Evolutionary conservation across 2,113 vertebrate species (phyloP), one percentile per base, ranked within the genome.

Genomic region (Agelaius phoeniceus): DNA sequence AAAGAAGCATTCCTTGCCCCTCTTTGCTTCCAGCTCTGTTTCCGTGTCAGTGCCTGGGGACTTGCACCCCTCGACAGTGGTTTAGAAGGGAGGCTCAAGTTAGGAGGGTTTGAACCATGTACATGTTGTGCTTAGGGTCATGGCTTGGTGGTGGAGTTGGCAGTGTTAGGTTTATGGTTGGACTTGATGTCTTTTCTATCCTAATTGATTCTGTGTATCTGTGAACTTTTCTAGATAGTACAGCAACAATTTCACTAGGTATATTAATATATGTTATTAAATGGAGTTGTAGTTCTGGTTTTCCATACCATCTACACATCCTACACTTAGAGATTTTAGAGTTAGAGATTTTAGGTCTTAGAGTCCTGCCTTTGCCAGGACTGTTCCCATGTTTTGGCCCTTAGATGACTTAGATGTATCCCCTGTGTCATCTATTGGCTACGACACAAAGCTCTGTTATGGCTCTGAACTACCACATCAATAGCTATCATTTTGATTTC

Each of bases 1-100:
- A 23, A 19, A 87, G 44, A 84, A 33, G 20, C 8, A 5, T 51
- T 27, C 6, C 28, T 69, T 86, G 28, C 3, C 8, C 10, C 6
- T 84, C 19, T 15, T 59, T 51, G 15, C 26, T 73, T 88, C 41
- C 51, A 84, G 14, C 35, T 65, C 58, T 0, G 2, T 15, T 15
- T 35, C 24, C 0, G 0, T 28, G 21, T 46, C 22, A 59, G 7
- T 55, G 7, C 6, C 19, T 49, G 43, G 21, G 28, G 20, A 15
- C 31, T 63, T 63, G 19, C 3, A n/a, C 6, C 4, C 6, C 10
- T 72, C 3, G 2, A 15, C 7, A 43, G 7, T 12, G 7, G 3
- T 59, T 69, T 26, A 65, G 66, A 35, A 31, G 10, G 31, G 10
- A 89, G 13, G 44, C 8, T 43, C 13, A 41, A 11, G 6, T 68